Conservation (phyloP, 2,113 vertebrate genomes). For the Alligator mississippiensis region DNA sequence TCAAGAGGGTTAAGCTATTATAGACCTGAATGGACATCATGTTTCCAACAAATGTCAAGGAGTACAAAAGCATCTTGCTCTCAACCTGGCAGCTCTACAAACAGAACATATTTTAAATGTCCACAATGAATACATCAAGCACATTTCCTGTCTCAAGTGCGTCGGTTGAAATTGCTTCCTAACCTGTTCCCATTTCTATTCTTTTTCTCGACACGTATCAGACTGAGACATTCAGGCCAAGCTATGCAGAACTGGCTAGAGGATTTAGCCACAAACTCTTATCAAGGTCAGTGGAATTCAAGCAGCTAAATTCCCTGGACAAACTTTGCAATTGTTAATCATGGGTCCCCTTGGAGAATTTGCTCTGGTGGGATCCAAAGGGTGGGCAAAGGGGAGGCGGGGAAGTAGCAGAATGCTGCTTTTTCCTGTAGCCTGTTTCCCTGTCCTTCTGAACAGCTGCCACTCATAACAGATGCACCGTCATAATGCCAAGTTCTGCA, state of each 20-base stretch:
- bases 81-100: slow-evolving; percentile 5
- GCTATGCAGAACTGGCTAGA: neutral
- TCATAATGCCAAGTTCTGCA: rapidly evolving
- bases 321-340: neutral
- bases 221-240: rapidly evolving
- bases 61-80: neutral
- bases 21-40: neutral
- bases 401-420: rapidly evolving
- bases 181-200: neutral
- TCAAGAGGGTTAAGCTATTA: neutral
- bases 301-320: neutral
- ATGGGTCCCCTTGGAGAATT: neutral
- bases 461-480: neutral
- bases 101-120: slow-evolving; percentile 1
- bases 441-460: neutral
- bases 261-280: neutral
- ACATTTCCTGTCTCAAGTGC: neutral
- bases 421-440: neutral
- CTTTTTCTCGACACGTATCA: neutral
- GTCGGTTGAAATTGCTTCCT: neutral
- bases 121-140: neutral
- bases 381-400: neutral
- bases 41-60: neutral
- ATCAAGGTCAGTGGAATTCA: neutral
- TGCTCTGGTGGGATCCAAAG: neutral